Percentiles rank a stretch among this genome's conserved stretches.
Evolutionary conservation across 2,797 vertebrate genomes (phyloP).

Genomic region (Margarornis squamiger): DNA sequence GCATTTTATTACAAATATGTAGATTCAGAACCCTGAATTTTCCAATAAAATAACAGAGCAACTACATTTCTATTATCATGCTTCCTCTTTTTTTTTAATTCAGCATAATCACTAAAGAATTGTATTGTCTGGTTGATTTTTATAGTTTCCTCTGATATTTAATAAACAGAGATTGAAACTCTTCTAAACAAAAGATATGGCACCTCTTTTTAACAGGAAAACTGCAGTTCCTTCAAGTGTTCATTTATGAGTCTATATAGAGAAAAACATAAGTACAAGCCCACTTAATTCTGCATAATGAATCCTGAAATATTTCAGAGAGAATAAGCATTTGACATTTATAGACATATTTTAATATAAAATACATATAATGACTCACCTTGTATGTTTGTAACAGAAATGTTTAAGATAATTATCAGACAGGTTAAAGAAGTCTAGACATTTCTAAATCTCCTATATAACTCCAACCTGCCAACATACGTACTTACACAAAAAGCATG

Average conservation of each 20-base stretch:
- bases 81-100: background rate
- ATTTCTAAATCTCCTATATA: background rate
- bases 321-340: background rate
- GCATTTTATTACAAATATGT: background rate
- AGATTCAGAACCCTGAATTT: background rate
- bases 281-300: background rate
- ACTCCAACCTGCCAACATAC: background rate
- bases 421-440: background rate
- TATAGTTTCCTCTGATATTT: background rate
- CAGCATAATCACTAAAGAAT: background rate
- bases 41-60: background rate
- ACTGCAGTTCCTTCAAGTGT: background rate
- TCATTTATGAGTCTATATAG: background rate
- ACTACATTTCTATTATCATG: background rate
- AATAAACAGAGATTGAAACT: background rate
- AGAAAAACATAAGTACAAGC: background rate
- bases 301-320: background rate
- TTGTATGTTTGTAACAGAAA: background rate
- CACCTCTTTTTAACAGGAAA: background rate
- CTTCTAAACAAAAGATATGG: background rate
- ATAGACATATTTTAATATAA: background rate
- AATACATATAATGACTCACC: background rate
- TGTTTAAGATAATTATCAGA: background rate
- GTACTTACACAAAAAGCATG: background rate
- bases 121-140: background rate